Conservation (phyloP, 2,113 vertebrate genomes). For the Triplophysa dalaica region DNA sequence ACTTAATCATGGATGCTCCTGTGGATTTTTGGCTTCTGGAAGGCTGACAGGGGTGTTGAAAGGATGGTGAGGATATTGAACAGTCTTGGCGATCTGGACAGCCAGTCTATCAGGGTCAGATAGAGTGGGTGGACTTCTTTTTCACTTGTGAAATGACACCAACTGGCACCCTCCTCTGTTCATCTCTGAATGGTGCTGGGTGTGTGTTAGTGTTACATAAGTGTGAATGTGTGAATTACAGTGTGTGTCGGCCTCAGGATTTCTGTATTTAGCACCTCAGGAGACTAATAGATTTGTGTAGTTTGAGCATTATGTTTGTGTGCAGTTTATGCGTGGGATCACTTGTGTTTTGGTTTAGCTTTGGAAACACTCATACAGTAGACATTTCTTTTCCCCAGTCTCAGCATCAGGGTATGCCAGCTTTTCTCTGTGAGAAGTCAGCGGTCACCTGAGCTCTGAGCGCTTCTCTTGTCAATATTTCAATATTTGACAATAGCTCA, state of each 20-base stretch:
- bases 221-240: conserved; percentile 31
- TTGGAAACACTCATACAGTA: not conserved
- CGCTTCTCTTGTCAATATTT: conserved; percentile 7
- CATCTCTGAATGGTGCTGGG: not conserved
- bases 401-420: not conserved
- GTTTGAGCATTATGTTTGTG: conserved; percentile 3
- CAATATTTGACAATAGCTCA: conserved; percentile 29
- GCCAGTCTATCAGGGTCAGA: conserved; percentile 54
- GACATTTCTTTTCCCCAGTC: not conserved
- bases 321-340: conserved; percentile 7
- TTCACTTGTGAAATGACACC: conserved; percentile 43
- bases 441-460: not conserved
- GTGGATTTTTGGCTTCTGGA: conserved; percentile 51
- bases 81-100: conserved; percentile 51
- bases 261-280: conserved; percentile 15
- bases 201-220: conserved; percentile 8
- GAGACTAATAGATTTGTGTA: conserved; percentile 9
- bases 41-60: conserved; percentile 29
- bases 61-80: conserved; percentile 53
- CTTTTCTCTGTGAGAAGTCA: conserved; percentile 6
- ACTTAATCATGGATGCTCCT: conserved; percentile 50
- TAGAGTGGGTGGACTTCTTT: conserved; percentile 57
- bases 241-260: not conserved
- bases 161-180: not conserved
- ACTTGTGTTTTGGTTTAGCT: not conserved